Evolutionary conservation across 2,113 vertebrate species (phyloP).

Genomic region (Pangasianodon hypophthalmus): DNA sequence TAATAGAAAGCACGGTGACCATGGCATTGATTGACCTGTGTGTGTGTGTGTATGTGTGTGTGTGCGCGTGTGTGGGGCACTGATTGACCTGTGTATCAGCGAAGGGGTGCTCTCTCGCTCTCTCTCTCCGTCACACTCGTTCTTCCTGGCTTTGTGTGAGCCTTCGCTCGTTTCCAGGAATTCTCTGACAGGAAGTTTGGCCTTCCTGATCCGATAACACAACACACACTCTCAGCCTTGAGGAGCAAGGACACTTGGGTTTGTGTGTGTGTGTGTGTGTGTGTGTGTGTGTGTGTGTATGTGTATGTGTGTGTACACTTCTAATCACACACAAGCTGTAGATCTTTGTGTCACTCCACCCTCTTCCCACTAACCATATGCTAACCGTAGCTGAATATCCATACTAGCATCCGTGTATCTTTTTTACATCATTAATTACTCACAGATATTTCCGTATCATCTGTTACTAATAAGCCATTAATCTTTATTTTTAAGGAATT

Average conservation of each 20-base stretch:
- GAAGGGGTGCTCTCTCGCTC: slow-evolving; percentile 18
- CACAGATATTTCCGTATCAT: background rate
- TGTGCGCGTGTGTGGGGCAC: background rate
- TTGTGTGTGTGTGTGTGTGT: slow-evolving; percentile 12
- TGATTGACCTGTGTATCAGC: slow-evolving; percentile 10
- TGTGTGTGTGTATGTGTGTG: background rate
- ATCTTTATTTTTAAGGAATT: background rate
- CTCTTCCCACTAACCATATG: slow-evolving; percentile 8
- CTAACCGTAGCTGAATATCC: background rate
- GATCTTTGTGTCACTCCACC: slow-evolving; percentile 22
- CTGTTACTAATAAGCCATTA: background rate
- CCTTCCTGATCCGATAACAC: slow-evolving; percentile 65
- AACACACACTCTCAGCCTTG: slow-evolving; percentile 18
- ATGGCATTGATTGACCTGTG: slow-evolving; percentile 21
- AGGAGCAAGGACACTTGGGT: slow-evolving; percentile 8
- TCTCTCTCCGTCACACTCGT: slow-evolving; percentile 52
- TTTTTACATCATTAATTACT: background rate
- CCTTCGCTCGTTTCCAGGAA: slow-evolving; percentile 74
- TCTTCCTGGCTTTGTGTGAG: slow-evolving; percentile 75
- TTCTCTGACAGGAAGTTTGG: slow-evolving; percentile 70
- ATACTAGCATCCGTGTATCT: background rate
- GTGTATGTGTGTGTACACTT: background rate
- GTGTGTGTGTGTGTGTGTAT: slow-evolving; percentile 11
- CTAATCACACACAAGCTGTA: background rate
- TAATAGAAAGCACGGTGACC: slow-evolving; percentile 6